A percentile compares a stretch with the other conserved stretches of the same genome.
Evolutionary conservation across 2,888 invertebrate species (phyloP).

Genomic region (Drosophila mimetica): DNA sequence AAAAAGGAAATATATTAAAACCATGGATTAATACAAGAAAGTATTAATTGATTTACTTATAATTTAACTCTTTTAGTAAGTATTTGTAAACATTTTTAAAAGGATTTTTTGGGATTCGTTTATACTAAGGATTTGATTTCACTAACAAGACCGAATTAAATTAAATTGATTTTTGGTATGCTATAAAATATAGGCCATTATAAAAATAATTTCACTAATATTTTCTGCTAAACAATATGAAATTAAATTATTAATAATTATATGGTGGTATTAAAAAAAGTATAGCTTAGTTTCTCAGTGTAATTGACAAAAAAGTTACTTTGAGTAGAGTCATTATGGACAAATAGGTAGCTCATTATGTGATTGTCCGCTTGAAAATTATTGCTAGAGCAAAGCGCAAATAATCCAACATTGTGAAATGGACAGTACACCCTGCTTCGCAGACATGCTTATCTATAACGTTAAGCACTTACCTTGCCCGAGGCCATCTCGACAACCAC

Average conservation of each 20-base stretch:
- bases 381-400: background rate
- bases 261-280: too few relatives aligned
- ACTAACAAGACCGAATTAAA: too few relatives aligned
- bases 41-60: background rate
- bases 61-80: too few relatives aligned
- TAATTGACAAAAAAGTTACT: background rate
- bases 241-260: too few relatives aligned
- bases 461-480: constrained; percentile 88
- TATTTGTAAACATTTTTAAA: too few relatives aligned
- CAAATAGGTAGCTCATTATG: background rate
- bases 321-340: background rate
- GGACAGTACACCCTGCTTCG: background rate
- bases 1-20: background rate
- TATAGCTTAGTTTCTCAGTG: too few relatives aligned
- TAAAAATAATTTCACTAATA: too few relatives aligned
- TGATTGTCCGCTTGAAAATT: background rate
- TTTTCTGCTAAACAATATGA: too few relatives aligned
- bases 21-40: background rate
- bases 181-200: too few relatives aligned
- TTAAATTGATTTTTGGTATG: too few relatives aligned
- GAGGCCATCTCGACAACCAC: constrained; percentile 98
- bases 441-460: constrained; percentile 25
- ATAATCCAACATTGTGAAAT: constrained; percentile 34
- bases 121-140: too few relatives aligned
- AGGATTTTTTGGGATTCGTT: too few relatives aligned